phyloP scores from a whole-genome alignment of 2,888 invertebrate genomes.

The Incurvaria masculella region DNA sequence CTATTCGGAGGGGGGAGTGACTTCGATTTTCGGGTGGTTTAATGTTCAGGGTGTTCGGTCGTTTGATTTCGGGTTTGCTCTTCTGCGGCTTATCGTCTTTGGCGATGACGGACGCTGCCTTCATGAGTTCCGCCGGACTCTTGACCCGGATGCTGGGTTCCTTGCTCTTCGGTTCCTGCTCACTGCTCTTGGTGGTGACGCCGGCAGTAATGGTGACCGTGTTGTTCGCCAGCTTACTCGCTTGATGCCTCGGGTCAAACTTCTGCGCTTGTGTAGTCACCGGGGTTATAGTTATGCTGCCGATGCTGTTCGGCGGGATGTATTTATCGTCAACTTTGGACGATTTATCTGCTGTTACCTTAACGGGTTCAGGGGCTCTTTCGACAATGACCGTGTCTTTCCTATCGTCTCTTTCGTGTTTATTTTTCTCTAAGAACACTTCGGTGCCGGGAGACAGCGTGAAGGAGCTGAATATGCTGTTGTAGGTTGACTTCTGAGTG shows the following conservation, averaged over 20 bases:
- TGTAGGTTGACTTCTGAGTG: conserved; percentile 19
- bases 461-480: conserved; percentile 29
- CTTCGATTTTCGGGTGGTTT: conserved; percentile 16
- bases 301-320: conserved; percentile 40
- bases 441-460: conserved; percentile 27
- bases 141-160: conserved; percentile 40
- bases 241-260: conserved; percentile 26
- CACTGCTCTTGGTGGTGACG: conserved; percentile 26
- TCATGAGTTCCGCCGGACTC: conserved; percentile 36
- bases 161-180: too few relatives aligned
- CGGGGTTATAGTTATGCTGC: conserved; percentile 48
- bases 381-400: conserved; percentile 7
- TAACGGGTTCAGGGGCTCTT: conserved; percentile 23
- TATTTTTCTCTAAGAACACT: conserved; percentile 30
- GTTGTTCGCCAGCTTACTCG: conserved; percentile 11
- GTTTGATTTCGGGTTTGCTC: conserved; percentile 16
- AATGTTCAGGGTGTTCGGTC: conserved; percentile 26
- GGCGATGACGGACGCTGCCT: conserved; percentile 37
- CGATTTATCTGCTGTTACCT: conserved; percentile 6
- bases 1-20: conserved; percentile 33
- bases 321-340: conserved; percentile 21
- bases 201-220: conserved; percentile 13
- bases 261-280: conserved; percentile 25
- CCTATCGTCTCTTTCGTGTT: conserved; percentile 9
- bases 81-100: conserved; percentile 20